A percentile compares a stretch with the other conserved stretches of the same genome.
Conservation (phyloP, 2,888 invertebrate genomes). For the Apotomis turbidana region DNA sequence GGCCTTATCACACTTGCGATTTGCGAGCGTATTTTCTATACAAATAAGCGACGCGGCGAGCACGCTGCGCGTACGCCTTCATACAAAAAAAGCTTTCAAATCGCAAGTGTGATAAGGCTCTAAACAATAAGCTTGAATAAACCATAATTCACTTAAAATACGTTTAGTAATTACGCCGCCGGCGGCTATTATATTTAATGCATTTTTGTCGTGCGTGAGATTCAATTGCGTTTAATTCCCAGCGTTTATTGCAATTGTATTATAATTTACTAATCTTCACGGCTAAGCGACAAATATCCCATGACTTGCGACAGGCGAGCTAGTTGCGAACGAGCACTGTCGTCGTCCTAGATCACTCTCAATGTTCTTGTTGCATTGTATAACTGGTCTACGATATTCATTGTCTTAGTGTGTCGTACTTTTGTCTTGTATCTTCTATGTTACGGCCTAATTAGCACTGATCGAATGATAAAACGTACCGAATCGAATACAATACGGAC, state of each 20-base stretch:
- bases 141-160: conserved; percentile 13
- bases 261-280: conserved; percentile 17
- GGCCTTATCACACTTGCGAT: too few species aligned
- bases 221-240: conserved; percentile 27
- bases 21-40: too few species aligned
- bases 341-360: conserved; percentile 51
- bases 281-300: conserved; percentile 34
- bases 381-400: conserved; percentile 45
- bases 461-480: conserved; percentile 50
- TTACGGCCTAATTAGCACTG: conserved; percentile 55
- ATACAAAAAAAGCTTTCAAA: too few species aligned
- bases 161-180: background rate
- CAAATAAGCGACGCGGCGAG: too few species aligned
- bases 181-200: conserved; percentile 6
- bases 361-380: conserved; percentile 45
- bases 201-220: conserved; percentile 28
- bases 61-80: too few species aligned
- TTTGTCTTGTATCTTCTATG: conserved; percentile 53
- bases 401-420: conserved; percentile 51
- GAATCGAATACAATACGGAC: conserved; percentile 47
- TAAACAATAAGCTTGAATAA: background rate
- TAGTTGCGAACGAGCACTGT: conserved; percentile 55
- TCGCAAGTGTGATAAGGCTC: too few species aligned
- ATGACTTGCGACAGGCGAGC: conserved; percentile 51
- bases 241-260: conserved; percentile 23